Evolutionary conservation across 2,113 vertebrate species (phyloP), one percentile per base, ranked within the genome.

Genomic region (Blennius ocellaris): DNA sequence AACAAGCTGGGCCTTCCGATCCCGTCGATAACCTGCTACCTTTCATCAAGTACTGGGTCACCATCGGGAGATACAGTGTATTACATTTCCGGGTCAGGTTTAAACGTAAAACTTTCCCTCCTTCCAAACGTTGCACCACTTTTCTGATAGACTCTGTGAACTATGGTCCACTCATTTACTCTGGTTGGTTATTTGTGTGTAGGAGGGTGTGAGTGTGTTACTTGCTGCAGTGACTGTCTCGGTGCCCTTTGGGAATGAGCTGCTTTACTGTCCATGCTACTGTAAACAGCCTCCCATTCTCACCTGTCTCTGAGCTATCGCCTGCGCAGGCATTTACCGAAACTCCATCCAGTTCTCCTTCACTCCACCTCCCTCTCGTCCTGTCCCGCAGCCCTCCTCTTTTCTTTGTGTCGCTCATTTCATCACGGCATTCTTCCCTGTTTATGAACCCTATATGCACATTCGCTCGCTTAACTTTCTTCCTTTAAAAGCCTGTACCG

Each of bases 201-300:
- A 30, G 21, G 21, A 61, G 41, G 49, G 58, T 36, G 57, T 71
- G 49, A 38, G 47, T 15, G 39, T 61, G 68, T 44, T 37, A 50
- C n/a, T 48, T 78, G 67, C 82, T 77, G 83, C 80, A 68, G 79
- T 81, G 64, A 50, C 41, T 85, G 72, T 66, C 65, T 39, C 16
- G 55, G 38, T 56, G 62, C 53, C 72, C 72, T 44, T n/a, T 64
- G 78, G 81, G 48, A 75, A 82, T 70, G 54, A 68, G 74, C 53
- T 68, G 40, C 69, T 71, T 79, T 71, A 76, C 69, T 58, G 69
- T 70, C 64, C 78, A 73, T 66, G 67, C 43, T 55, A 65, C 69
- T 69, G 80, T 65, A 76, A 85, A 85, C 78, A 80, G 39, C 78
- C 63, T 74, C 72, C 67, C 72, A 57, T 75, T 63, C 75, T 73